A percentile compares a stretch with the other conserved stretches of the same genome.
These are phyloP conservation scores for Sciurus niger DNA, from an alignment of 2,113 vertebrate species.

Conservation along the genomic window DNA sequence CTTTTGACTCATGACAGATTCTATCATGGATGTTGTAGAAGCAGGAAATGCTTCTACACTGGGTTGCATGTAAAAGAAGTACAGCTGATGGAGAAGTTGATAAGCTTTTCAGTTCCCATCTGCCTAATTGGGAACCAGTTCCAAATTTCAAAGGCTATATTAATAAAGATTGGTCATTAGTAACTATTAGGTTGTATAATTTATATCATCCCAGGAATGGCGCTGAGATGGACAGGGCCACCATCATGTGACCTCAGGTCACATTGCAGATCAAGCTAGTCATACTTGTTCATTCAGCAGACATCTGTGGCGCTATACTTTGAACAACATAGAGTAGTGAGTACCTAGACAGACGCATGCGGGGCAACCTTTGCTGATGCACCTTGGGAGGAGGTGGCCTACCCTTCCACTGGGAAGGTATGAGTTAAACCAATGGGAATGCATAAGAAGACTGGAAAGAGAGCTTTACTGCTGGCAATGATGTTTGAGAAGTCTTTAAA, in stretches of 20 bases:
- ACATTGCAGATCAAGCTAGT: neutral
- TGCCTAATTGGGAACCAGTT: neutral
- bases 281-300: neutral
- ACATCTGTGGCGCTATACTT: too few species aligned
- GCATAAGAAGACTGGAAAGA: neutral
- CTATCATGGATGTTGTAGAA: neutral
- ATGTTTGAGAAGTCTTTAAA: neutral
- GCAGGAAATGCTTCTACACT: neutral
- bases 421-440: too few species aligned
- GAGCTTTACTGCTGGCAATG: neutral
- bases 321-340: neutral
- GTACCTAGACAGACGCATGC: rapidly evolving
- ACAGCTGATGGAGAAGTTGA: neutral
- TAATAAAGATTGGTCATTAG: neutral
- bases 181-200: neutral
- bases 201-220: neutral
- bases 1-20: neutral
- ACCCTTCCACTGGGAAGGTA: neutral
- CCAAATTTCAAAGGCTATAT: neutral
- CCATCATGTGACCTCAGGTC: neutral
- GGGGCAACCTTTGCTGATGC: neutral
- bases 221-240: neutral
- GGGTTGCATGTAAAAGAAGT: neutral
- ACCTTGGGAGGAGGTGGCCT: neutral
- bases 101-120: neutral